phyloP scores from a whole-genome alignment of 1,140 invertebrate genomes.

The Papilio dardanus region DNA sequence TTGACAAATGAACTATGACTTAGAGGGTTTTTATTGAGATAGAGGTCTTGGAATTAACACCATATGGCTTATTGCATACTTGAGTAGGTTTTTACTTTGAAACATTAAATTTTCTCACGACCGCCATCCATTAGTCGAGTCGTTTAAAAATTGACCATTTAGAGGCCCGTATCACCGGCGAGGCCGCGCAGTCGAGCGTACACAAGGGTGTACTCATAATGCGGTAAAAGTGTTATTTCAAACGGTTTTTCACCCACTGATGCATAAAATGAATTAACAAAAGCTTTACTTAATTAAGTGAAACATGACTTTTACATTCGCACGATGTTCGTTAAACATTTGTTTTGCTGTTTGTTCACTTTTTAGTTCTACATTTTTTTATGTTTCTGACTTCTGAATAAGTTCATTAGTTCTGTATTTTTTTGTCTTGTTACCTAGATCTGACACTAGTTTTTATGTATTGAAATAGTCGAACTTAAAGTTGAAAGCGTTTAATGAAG shows the following conservation, averaged over 20 bases:
- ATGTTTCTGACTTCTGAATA: neutral
- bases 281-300: constrained; percentile 50
- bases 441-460: no score
- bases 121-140: constrained; percentile 21
- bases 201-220: constrained; percentile 58
- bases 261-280: constrained; percentile 57
- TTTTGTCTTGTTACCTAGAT: no score
- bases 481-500: no score
- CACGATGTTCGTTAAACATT: constrained; percentile 24
- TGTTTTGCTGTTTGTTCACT: constrained; percentile 42
- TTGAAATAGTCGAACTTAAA: no score
- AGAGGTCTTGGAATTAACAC: neutral
- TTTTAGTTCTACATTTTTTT: neutral
- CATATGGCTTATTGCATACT: neutral
- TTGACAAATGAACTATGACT: no score
- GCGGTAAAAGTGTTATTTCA: constrained; percentile 63
- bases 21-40: neutral
- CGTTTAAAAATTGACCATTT: constrained; percentile 53
- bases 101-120: constrained; percentile 18
- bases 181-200: constrained; percentile 46
- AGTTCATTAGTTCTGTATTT: neutral
- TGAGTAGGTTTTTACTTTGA: neutral
- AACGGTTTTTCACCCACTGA: constrained; percentile 53
- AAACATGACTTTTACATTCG: constrained; percentile 20
- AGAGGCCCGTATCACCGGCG: constrained; percentile 49